A percentile compares a stretch with the other conserved stretches of the same genome.
Evolutionary conservation across 2,888 invertebrate species (phyloP).

Genomic region (Cantharis lateralis): DNA sequence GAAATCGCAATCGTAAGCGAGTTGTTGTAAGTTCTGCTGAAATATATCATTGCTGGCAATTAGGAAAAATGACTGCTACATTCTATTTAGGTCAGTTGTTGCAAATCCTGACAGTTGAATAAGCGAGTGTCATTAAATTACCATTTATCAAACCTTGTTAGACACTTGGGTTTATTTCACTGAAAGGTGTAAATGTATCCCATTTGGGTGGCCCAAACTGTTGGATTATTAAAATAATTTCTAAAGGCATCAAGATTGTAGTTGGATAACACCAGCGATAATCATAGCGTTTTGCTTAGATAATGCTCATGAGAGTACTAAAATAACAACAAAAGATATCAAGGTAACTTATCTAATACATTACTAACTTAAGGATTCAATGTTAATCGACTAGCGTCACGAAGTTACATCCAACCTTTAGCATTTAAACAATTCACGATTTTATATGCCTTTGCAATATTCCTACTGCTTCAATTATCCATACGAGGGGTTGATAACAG

Average conservation of each 20-base stretch:
- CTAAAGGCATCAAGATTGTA: background rate
- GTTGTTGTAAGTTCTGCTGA: background rate
- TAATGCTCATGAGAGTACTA: background rate
- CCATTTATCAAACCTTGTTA: background rate
- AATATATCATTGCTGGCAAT: background rate
- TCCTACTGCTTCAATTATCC: background rate
- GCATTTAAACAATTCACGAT: background rate
- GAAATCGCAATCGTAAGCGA: background rate
- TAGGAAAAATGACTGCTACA: background rate
- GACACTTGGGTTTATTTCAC: background rate
- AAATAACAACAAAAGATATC: background rate
- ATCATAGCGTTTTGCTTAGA: background rate
- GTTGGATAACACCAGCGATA: background rate
- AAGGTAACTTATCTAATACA: background rate
- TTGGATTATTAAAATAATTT: background rate
- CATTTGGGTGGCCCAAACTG: background rate
- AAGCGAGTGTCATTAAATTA: background rate
- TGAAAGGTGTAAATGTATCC: background rate
- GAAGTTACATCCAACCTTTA: background rate
- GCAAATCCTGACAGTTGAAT: background rate
- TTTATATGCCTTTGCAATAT: background rate
- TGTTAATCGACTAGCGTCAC: background rate
- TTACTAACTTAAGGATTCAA: background rate
- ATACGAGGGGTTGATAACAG: no score
- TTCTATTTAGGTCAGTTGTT: background rate